These are phyloP conservation scores for Myotis yumanensis DNA, from an alignment of 2,113 vertebrate genomes.

Conservation along the genomic window DNA sequence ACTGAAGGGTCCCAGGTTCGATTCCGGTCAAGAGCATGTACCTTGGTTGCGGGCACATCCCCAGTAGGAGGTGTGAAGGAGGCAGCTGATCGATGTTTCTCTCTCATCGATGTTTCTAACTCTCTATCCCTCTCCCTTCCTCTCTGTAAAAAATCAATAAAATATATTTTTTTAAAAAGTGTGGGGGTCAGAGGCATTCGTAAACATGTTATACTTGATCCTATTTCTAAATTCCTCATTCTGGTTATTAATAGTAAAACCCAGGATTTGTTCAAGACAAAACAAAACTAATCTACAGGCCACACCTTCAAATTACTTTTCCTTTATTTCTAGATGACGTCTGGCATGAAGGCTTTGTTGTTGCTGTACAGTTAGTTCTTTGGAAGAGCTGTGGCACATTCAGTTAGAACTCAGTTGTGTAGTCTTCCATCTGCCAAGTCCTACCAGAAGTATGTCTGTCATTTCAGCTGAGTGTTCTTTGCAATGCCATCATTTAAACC, in stretches of 20 bases:
- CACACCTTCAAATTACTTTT: background rate
- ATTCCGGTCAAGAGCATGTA: no score
- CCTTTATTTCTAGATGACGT: background rate
- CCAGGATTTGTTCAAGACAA: background rate
- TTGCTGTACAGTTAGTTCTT: no score
- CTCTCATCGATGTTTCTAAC: no score
- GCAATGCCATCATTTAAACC: background rate
- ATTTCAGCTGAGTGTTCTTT: background rate
- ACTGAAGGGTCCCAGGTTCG: no score
- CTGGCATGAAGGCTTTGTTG: background rate
- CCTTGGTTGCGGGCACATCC: no score
- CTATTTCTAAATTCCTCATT: background rate
- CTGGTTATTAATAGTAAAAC: background rate
- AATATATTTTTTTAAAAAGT: no score
- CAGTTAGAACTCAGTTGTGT: background rate
- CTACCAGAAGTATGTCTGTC: background rate
- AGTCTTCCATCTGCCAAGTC: background rate
- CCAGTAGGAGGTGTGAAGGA: no score
- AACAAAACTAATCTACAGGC: background rate
- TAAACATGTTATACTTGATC: background rate
- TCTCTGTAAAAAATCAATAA: no score
- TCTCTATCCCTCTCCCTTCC: no score
- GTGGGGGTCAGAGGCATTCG: background rate
- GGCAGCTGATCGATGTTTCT: no score
- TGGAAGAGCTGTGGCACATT: no score